These are phyloP conservation scores for Parnassius smintheus DNA, from an alignment of 2,888 invertebrate species.

Conservation along the genomic window DNA sequence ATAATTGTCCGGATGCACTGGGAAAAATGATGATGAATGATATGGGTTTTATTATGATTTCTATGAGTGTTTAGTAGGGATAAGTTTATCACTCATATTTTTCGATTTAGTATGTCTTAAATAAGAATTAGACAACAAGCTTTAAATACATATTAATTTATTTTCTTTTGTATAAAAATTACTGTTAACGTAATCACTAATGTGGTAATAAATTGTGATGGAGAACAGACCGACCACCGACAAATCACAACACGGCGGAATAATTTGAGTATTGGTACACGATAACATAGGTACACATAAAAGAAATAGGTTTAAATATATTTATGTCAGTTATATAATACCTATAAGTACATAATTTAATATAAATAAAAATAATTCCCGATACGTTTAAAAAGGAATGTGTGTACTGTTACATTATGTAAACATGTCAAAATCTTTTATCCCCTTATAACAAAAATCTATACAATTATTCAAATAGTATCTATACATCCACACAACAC, in stretches of 20 bases:
- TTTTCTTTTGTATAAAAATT: constrained; percentile 67
- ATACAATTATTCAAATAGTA: constrained; percentile 42
- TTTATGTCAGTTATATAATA: constrained; percentile 17
- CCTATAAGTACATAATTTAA: constrained; percentile 19
- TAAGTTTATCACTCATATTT: background rate
- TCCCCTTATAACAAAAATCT: constrained; percentile 36
- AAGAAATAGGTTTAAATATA: constrained; percentile 12
- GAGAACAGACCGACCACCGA: constrained; percentile 52
- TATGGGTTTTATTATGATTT: no score
- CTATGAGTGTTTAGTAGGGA: no score
- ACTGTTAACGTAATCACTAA: constrained; percentile 66
- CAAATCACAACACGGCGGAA: constrained; percentile 38
- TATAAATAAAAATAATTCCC: constrained; percentile 24
- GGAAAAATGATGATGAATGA: no score
- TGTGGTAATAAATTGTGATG: constrained; percentile 76
- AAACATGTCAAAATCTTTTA: constrained; percentile 5
- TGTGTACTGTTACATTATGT: constrained; percentile 16
- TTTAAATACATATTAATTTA: constrained; percentile 62
- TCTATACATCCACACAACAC: constrained; percentile 44
- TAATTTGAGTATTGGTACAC: constrained; percentile 57
- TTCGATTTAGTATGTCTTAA: background rate
- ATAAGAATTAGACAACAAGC: constrained; percentile 24
- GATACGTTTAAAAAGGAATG: constrained; percentile 22
- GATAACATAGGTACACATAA: constrained; percentile 23
- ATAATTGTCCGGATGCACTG: no score